These are phyloP conservation scores for Phyllotreta striolata DNA, from an alignment of 2,888 invertebrate species.

Conservation along the genomic window DNA sequence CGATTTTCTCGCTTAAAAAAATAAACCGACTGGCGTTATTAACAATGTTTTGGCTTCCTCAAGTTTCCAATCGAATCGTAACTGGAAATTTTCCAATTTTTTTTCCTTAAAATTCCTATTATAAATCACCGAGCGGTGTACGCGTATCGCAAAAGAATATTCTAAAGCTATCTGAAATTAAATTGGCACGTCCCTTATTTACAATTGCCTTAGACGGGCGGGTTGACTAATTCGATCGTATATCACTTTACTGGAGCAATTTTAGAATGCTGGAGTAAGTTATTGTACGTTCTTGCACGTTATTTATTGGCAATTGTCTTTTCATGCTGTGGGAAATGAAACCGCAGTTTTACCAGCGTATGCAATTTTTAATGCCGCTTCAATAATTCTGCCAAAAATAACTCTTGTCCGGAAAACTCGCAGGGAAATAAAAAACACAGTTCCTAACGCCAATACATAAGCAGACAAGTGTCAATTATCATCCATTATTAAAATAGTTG, in stretches of 20 bases:
- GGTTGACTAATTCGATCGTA: constrained; percentile 19
- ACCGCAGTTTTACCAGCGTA: constrained; percentile 7
- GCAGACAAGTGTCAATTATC: constrained; percentile 15
- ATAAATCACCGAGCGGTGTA: constrained; percentile 6
- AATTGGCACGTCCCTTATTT: constrained; percentile 20
- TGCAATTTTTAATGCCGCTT: constrained; percentile 6
- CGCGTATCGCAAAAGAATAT: constrained; percentile 13
- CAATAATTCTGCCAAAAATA: too few relatives aligned
- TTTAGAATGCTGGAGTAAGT: constrained; percentile 24
- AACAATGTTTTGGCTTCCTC: too few relatives aligned
- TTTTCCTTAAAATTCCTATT: constrained; percentile 8
- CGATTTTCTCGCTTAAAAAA: too few relatives aligned
- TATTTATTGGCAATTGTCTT: constrained; percentile 26
- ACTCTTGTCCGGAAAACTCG: too few relatives aligned
- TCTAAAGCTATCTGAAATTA: constrained; percentile 17
- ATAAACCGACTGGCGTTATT: too few relatives aligned
- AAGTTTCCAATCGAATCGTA: not conserved
- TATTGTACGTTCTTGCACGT: constrained; percentile 22
- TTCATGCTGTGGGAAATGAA: constrained; percentile 5
- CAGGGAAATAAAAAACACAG: too few relatives aligned
- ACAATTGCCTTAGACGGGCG: constrained; percentile 18
- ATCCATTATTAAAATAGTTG: constrained; percentile 16
- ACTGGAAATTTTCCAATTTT: constrained; percentile 7
- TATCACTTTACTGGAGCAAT: constrained; percentile 26
- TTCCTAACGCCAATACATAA: too few relatives aligned